Conservation (phyloP, 2,797 vertebrate genomes). For the Propithecus perrieri region DNA sequence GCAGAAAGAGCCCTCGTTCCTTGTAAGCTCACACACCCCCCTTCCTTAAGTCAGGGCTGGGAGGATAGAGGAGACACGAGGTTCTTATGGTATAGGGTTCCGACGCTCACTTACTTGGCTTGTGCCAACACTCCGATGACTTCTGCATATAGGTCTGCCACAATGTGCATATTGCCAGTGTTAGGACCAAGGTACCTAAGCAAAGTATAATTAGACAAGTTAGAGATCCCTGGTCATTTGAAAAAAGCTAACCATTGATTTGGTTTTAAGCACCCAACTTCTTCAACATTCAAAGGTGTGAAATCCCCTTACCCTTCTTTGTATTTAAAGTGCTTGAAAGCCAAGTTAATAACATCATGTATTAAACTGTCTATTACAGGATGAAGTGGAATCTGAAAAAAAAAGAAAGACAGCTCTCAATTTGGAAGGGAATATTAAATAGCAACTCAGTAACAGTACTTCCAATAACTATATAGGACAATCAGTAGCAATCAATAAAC, state of each 20-base stretch:
- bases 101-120: conserved; percentile 91
- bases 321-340: conserved; percentile 99
- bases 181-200: conserved; percentile 98
- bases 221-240: conserved; percentile 24
- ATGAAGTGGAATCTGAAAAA: conserved; percentile 96
- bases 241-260: not conserved
- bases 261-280: not conserved
- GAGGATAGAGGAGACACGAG: not conserved
- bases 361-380: conserved; percentile 98
- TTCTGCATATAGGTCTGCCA: conserved; percentile 98
- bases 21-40: not conserved
- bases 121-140: conserved; percentile 97
- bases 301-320: conserved; percentile 94
- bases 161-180: conserved; percentile 99
- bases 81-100: not conserved
- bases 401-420: conserved; percentile 58
- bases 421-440: not conserved
- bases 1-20: not conserved
- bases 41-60: not conserved
- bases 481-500: not conserved
- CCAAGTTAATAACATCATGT: conserved; percentile 97
- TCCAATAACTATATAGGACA: not conserved
- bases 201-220: conserved; percentile 63
- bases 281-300: conserved; percentile 10
- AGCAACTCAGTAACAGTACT: conserved; percentile 3